phyloP scores from a whole-genome alignment of 2,113 vertebrate genomes.

The Thamnophis sirtalis region DNA sequence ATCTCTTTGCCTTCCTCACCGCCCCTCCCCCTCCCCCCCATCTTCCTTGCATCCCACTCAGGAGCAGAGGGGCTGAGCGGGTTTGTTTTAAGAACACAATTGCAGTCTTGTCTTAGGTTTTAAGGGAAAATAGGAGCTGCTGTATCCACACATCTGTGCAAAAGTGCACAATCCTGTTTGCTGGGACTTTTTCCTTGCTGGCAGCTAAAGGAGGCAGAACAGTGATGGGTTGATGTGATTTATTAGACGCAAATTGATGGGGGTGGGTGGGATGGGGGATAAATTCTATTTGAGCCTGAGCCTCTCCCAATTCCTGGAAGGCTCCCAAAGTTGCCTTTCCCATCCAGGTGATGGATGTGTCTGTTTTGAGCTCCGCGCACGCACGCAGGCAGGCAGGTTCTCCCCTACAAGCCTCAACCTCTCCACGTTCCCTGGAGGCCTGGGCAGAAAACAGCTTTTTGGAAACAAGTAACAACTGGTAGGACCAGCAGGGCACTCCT shows the following conservation, averaged over 20 bases:
- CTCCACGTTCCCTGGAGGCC: neutral
- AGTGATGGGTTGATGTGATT: neutral
- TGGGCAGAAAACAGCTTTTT: neutral
- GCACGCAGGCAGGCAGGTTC: neutral
- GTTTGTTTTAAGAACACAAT: neutral
- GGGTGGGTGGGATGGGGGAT: neutral
- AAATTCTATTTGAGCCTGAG: neutral
- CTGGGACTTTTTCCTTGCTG: neutral
- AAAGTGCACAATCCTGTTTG: neutral
- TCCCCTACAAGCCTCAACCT: neutral
- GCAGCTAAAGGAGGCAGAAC: neutral
- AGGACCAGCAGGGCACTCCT: neutral
- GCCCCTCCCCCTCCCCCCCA: no score
- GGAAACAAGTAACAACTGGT: neutral
- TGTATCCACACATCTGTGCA: neutral
- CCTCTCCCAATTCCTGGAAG: neutral
- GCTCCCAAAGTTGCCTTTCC: neutral
- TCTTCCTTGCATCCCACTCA: neutral
- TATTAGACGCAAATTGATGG: neutral
- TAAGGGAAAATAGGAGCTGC: neutral
- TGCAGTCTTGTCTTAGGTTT: neutral
- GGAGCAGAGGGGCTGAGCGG: neutral
- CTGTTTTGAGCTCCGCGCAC: neutral
- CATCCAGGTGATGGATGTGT: neutral
- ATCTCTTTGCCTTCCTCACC: neutral